Evolutionary conservation across 2,888 invertebrate species (phyloP).

Genomic region (Scelioninae gen. 1): DNA sequence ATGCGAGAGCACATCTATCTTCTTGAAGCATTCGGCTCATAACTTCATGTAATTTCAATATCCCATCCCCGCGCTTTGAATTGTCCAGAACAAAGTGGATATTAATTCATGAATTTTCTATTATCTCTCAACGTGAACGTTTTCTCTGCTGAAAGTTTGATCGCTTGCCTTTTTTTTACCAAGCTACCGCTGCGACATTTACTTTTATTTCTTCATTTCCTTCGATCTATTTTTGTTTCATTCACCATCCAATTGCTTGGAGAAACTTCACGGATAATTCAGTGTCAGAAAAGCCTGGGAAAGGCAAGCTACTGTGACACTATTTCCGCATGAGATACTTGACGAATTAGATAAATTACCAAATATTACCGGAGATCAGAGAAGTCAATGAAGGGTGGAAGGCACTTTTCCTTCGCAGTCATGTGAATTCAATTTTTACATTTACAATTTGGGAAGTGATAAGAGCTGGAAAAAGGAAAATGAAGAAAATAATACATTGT

Average conservation of each 20-base stretch:
- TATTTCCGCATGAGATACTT: conserved; percentile 80
- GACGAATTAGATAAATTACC: conserved; percentile 83
- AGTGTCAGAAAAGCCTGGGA: conserved; percentile 36
- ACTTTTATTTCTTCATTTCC: conserved; percentile 64
- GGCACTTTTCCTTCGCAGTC: conserved; percentile 40
- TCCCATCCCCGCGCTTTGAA: conserved; percentile 38
- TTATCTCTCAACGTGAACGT: conserved; percentile 29
- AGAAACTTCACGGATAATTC: conserved; percentile 44
- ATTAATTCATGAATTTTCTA: conserved; percentile 63
- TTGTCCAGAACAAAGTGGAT: conserved; percentile 55
- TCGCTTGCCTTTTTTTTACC: conserved; percentile 19
- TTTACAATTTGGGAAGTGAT: too few relatives aligned
- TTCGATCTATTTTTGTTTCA: conserved; percentile 66
- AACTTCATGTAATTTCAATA: conserved; percentile 62
- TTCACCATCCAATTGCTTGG: conserved; percentile 62
- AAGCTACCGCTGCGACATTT: conserved; percentile 37
- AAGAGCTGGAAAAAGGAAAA: not conserved
- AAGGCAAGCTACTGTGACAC: conserved; percentile 70
- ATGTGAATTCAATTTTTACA: too few relatives aligned
- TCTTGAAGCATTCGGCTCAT: conserved; percentile 44
- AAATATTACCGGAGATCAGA: conserved; percentile 56
- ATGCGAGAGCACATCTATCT: conserved; percentile 57
- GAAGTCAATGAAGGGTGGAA: conserved; percentile 57
- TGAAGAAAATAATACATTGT: not conserved
- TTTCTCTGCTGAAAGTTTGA: conserved; percentile 16